Base-by-base conservation (phyloP, 1,140 invertebrate genomes). In the Lasioglossum albipes region DNA sequence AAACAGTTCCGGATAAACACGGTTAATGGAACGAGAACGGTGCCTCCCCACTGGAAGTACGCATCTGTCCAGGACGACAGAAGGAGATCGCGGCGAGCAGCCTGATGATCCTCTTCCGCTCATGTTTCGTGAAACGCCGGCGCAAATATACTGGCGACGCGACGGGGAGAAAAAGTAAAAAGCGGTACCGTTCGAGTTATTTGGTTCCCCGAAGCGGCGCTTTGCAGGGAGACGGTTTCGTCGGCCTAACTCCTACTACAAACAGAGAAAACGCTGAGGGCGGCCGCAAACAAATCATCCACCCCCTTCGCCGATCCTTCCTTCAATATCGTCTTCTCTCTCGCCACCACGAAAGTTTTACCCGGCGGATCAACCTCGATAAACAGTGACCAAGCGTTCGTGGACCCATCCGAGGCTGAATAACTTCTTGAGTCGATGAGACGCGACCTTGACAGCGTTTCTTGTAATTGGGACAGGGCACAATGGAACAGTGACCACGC, bases 181-280 rank as follows among this genome's bases (percentile, higher is more conserved):
- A 67, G 70, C 59, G 13, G 49, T 42, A 22, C 62, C 49, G 31
- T 66, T 59, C 69, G 70, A 20, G 7, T 10, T 57, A 54, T 54
- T 76, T 80, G 59, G 77, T 77, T 76, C 22, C 42, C 22, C 64
- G 73, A 72, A 83, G 69, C 78, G 78, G 81, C 67, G 52, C 76
- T 87, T 85, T 69, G 79, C 81, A 71, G 57, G 59, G 66, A 36
- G 36, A 70, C 49, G 73, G 71, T 65, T 78, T 54, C 81, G 69
- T 69, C 75, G 85, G 87, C 84, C 86, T 90, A 91, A 91, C 90
- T 89, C 86, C 73, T 85, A 90, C 79, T 88, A 89, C 88, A 91
- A 91, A 91, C 89, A 90, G 57, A 76, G 76, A 82, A 70, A 82
- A 80, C 79, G 70, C 79, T 73, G 83, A 84, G 84, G 84, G 79